Evolutionary conservation across 2,113 vertebrate genomes (phyloP), one percentile per base, ranked within the genome.

Genomic region (Hucho hucho): DNA sequence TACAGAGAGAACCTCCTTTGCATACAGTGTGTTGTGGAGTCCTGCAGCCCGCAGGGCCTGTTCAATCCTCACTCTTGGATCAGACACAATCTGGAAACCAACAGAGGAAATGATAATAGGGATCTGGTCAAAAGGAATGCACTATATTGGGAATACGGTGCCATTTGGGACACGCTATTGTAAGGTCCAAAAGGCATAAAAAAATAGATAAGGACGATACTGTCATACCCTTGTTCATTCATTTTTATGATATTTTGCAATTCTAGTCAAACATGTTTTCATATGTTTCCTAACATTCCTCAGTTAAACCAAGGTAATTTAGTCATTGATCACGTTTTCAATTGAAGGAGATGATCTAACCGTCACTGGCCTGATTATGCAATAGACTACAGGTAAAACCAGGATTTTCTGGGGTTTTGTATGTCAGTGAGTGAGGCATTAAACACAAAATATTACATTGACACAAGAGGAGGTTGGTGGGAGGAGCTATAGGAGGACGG

Each of bases 21-120:
- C 96, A 18, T 99, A 99, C 37, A 61, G 87, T 6, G 93, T 93
- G 74, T 91, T 89, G 64, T 97, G 96, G 84, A 99, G 93, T 69
- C 96, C 96, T 25, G 95, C 96, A 77, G 94, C 91, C 65, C 96
- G 92, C 29, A 99, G 95, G 1, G 96, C 96, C 58, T 94, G 90
- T 80, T 98, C 96, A 0, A 95, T 86, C 67, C 95, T 94, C 64
- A 99, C 84, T 81, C 97, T 93, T 5, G 94, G 95, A 81, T 99
- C 98, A 79, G 96, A 93, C 82, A 95, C 86, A 73, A 98, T 95
- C 98, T 99, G 92, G 74, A 83, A 79, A 80, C 88, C 37, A 88
- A 63, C 79, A 16, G 46, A 5, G 22, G 37, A 3, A 43, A 28
- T 24, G 22, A 22, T 43, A 18, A 43, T 43, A 43, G 37, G 37